Evolutionary conservation across 1,140 invertebrate species (phyloP).

Genomic region (Cotesia vestalis): DNA sequence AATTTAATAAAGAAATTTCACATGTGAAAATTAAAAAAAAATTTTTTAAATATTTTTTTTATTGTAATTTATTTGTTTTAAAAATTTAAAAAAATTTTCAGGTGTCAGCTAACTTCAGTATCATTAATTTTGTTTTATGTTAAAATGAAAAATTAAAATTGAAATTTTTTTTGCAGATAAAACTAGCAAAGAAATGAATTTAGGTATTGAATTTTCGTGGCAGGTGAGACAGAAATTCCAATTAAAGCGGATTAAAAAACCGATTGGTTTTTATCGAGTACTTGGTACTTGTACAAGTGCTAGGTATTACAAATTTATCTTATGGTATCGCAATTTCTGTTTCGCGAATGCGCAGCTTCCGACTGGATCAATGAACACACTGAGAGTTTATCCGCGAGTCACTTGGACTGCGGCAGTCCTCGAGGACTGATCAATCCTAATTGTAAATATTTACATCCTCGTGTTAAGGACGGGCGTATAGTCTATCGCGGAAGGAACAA

Average conservation of each 20-base stretch:
- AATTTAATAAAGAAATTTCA: no score
- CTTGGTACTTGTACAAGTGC: no score
- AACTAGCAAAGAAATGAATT: neutral
- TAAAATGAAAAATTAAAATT: neutral
- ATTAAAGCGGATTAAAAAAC: no score
- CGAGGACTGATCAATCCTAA: slow-evolving; percentile 13
- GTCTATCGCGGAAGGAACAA: neutral
- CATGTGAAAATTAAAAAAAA: no score
- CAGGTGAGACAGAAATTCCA: neutral
- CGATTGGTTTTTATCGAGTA: no score
- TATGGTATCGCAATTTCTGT: neutral
- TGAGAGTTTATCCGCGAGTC: slow-evolving; percentile 26
- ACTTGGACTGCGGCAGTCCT: slow-evolving; percentile 32
- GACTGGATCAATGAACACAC: slow-evolving; percentile 39
- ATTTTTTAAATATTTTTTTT: no score
- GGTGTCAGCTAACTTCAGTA: no score
- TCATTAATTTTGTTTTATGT: no score
- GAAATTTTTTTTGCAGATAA: neutral
- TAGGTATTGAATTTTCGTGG: neutral
- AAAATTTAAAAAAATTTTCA: no score
- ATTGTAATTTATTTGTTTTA: no score
- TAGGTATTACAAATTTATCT: no score
- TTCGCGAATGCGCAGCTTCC: slow-evolving; percentile 40
- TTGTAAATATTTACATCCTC: slow-evolving; percentile 37
- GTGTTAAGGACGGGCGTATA: neutral